These are phyloP conservation scores for Orchesella flavescens DNA, from an alignment of 2,888 invertebrate species.

Conservation along the genomic window DNA sequence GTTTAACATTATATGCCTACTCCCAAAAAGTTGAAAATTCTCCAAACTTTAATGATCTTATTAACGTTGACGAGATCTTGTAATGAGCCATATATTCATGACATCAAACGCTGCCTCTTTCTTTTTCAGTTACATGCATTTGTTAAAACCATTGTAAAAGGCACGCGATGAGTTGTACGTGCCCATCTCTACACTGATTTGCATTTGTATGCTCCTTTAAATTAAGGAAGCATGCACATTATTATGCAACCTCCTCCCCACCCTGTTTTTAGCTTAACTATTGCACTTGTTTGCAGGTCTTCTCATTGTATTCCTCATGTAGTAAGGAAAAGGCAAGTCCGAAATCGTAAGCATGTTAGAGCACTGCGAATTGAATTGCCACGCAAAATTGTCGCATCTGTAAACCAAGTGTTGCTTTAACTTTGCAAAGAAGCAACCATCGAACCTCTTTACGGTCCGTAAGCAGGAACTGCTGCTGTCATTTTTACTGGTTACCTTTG, in stretches of 20 bases:
- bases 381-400: not conserved
- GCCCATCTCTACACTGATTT: not conserved
- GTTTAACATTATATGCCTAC: too few relatives aligned
- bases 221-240: slow-evolving; percentile 47
- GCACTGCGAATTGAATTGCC: not conserved
- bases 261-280: not conserved
- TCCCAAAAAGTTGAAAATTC: too few relatives aligned
- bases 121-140: too few relatives aligned
- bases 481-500: not conserved
- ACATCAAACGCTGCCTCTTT: too few relatives aligned
- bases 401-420: not conserved
- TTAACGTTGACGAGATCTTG: not conserved
- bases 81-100: too few relatives aligned
- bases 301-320: too few relatives aligned
- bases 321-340: not conserved
- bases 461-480: slow-evolving; percentile 15
- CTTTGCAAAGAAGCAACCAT: not conserved
- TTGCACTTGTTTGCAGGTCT: too few relatives aligned
- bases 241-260: slow-evolving; percentile 53
- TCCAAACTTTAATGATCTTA: not conserved
- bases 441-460: slow-evolving; percentile 42
- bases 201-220: not conserved
- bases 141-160: too few relatives aligned
- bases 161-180: too few relatives aligned
- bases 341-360: slow-evolving; percentile 7